Evolutionary conservation across 2,888 invertebrate genomes (phyloP).

Genomic region (Buathra laborator): DNA sequence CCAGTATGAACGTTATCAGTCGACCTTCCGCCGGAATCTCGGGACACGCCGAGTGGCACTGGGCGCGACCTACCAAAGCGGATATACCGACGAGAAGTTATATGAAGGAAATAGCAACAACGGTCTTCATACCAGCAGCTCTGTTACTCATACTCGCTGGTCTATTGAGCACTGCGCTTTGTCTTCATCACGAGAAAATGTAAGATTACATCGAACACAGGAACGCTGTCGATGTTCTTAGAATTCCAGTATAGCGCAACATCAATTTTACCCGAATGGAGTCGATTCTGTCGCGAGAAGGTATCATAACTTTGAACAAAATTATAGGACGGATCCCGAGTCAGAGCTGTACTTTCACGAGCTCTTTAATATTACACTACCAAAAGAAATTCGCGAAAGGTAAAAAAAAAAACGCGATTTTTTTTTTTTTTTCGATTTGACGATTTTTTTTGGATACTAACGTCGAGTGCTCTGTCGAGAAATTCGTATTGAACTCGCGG

Average conservation of each 20-base stretch:
- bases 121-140: slow-evolving; percentile 90
- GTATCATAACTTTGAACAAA: slow-evolving; percentile 41
- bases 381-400: slow-evolving; percentile 52
- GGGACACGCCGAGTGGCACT: slow-evolving; percentile 86
- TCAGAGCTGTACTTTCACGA: slow-evolving; percentile 81
- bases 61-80: slow-evolving; percentile 88
- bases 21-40: slow-evolving; percentile 78
- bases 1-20: slow-evolving; percentile 81
- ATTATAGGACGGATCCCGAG: slow-evolving; percentile 80
- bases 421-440: slow-evolving; percentile 3
- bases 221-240: neutral
- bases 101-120: slow-evolving; percentile 89
- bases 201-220: slow-evolving; percentile 86
- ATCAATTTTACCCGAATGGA: neutral
- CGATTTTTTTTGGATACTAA: slow-evolving; percentile 40
- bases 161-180: slow-evolving; percentile 90
- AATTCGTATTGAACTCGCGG: slow-evolving; percentile 3
- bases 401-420: slow-evolving; percentile 29
- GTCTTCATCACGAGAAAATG: slow-evolving; percentile 92
- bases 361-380: slow-evolving; percentile 79
- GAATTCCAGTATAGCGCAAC: neutral
- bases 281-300: too few relatives aligned
- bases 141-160: slow-evolving; percentile 89
- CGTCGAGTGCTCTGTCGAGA: neutral
- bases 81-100: slow-evolving; percentile 90